Percentiles rank a stretch among this genome's conserved stretches.
Evolutionary conservation across 2,797 vertebrate genomes (phyloP).

Genomic region (Meda fulgida): DNA sequence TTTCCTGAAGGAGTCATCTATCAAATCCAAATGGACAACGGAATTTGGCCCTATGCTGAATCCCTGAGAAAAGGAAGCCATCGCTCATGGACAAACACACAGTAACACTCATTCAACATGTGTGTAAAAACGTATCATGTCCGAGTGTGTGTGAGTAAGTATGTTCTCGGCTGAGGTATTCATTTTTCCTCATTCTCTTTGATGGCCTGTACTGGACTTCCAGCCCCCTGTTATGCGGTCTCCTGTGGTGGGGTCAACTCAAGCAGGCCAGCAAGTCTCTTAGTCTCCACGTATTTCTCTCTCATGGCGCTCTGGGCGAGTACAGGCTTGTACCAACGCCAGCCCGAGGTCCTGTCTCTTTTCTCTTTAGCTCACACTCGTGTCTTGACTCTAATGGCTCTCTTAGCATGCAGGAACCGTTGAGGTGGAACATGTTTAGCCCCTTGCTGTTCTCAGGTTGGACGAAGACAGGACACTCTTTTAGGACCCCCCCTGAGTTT

Average conservation of each 20-base stretch:
- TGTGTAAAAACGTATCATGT: slow-evolving; percentile 50
- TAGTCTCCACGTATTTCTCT: slow-evolving; percentile 48
- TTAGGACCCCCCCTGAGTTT: slow-evolving; percentile 69
- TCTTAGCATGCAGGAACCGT: slow-evolving; percentile 75
- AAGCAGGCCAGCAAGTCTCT: slow-evolving; percentile 59
- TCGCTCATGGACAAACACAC: slow-evolving; percentile 80
- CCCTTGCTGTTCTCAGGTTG: slow-evolving; percentile 79
- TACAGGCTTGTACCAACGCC: slow-evolving; percentile 66
- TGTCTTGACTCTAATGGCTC: slow-evolving; percentile 74
- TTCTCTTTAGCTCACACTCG: slow-evolving; percentile 65
- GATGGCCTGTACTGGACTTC: slow-evolving; percentile 56
- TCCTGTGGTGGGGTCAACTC: slow-evolving; percentile 65
- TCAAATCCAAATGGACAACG: slow-evolving; percentile 80
- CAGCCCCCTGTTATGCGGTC: slow-evolving; percentile 59
- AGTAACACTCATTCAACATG: slow-evolving; percentile 66
- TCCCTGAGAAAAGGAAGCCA: slow-evolving; percentile 80
- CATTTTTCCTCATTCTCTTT: slow-evolving; percentile 62
- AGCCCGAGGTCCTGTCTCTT: slow-evolving; percentile 72
- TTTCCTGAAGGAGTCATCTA: slow-evolving; percentile 71
- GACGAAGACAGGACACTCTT: slow-evolving; percentile 71
- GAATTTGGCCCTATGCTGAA: slow-evolving; percentile 80
- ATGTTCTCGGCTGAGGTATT: slow-evolving; percentile 58
- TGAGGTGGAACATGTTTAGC: slow-evolving; percentile 82
- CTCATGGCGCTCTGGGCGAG: slow-evolving; percentile 61
- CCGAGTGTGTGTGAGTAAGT: slow-evolving; percentile 51